phyloP scores from a whole-genome alignment of 2,888 invertebrate species.

The Melipona bicolor region DNA sequence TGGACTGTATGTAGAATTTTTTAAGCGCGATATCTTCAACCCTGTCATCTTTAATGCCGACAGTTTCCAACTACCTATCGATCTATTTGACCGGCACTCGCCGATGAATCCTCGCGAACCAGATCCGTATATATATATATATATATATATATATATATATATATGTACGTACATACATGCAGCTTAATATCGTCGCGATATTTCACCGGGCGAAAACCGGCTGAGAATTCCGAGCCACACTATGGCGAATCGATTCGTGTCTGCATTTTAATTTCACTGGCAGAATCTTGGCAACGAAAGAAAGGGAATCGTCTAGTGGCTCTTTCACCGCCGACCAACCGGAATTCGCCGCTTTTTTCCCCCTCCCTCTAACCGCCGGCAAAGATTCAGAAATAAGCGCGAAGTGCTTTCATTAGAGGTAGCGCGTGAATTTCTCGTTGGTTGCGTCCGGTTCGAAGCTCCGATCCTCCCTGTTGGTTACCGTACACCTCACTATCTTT shows the following conservation, averaged over 20 bases:
- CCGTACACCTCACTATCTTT: not conserved
- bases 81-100: constrained; percentile 23
- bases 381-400: constrained; percentile 5
- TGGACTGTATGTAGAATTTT: not conserved
- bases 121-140: not conserved
- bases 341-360: constrained; percentile 4
- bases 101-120: not conserved
- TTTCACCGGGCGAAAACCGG: not conserved
- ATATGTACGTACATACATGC: not conserved
- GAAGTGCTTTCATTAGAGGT: constrained; percentile 17
- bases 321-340: constrained; percentile 26
- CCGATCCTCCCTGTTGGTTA: not conserved
- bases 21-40: not conserved
- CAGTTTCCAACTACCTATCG: constrained; percentile 1
- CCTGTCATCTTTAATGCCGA: not conserved
- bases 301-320: constrained; percentile 19
- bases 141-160: no score
- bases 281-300: constrained; percentile 13
- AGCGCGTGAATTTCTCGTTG: constrained; percentile 17
- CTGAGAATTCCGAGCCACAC: not conserved
- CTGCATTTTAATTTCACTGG: constrained; percentile 48
- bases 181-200: constrained; percentile 41
- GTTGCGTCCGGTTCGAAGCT: not conserved
- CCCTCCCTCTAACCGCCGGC: not conserved
- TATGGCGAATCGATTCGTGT: constrained; percentile 42